Evolutionary conservation across 2,888 invertebrate species (phyloP).

Genomic region (Didymodactylos carnosus): DNA sequence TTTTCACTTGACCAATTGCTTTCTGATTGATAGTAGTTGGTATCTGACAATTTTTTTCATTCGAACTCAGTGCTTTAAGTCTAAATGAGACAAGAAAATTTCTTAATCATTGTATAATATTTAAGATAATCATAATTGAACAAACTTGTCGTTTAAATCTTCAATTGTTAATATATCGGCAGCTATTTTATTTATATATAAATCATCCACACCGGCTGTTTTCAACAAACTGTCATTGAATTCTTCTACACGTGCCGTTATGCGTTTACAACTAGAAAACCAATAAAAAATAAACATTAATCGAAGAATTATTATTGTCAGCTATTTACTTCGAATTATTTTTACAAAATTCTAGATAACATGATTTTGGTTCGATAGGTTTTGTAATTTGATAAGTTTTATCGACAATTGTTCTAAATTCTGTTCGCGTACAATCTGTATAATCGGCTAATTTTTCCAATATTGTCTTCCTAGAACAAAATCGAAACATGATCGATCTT

Average conservation of each 20-base stretch:
- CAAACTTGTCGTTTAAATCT: not conserved
- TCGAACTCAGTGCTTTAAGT: not conserved
- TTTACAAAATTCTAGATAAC: not conserved
- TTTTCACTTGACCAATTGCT: not conserved
- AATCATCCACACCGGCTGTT: not conserved
- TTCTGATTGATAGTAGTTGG: not conserved
- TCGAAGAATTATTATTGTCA: not conserved
- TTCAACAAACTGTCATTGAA: not conserved
- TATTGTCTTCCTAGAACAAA: not conserved
- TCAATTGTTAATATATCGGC: not conserved
- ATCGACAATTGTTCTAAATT: not conserved
- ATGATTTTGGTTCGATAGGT: not conserved
- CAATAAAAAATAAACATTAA: not conserved
- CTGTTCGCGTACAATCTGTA: not conserved
- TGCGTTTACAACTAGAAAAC: not conserved
- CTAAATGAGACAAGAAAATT: not conserved
- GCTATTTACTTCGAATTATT: not conserved
- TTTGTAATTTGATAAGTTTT: no score
- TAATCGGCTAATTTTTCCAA: not conserved
- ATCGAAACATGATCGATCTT: no score
- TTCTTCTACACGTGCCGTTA: not conserved
- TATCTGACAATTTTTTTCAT: not conserved
- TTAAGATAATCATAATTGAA: not conserved
- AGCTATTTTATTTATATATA: not conserved
- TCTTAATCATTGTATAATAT: no score